Evolutionary conservation across 1,140 invertebrate genomes (phyloP).

Genomic region (Forficula auricularia): DNA sequence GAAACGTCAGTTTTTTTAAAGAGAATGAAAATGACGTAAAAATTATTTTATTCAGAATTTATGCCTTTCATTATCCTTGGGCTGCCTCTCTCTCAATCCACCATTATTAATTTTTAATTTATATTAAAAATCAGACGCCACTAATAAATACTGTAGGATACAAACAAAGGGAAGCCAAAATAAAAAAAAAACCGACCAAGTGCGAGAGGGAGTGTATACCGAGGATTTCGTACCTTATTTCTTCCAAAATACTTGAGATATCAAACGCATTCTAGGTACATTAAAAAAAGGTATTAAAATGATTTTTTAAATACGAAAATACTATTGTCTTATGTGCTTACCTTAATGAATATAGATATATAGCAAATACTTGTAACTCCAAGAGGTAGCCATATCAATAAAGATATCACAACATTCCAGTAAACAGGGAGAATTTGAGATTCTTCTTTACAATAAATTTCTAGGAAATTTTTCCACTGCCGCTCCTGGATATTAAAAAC

Average conservation of each 20-base stretch:
- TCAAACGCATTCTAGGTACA: not conserved
- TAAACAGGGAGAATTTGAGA: slow-evolving; percentile 39
- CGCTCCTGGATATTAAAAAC: slow-evolving; percentile 31
- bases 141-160: too few relatives aligned
- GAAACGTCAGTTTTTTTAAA: too few relatives aligned
- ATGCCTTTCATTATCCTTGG: too few relatives aligned
- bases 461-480: slow-evolving; percentile 46
- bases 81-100: too few relatives aligned
- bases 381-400: slow-evolving; percentile 53
- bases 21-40: too few relatives aligned
- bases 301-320: not conserved
- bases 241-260: not conserved
- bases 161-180: too few relatives aligned
- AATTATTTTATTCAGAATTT: too few relatives aligned
- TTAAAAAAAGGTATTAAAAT: not conserved
- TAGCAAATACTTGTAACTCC: slow-evolving; percentile 47
- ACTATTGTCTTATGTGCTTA: slow-evolving; percentile 18
- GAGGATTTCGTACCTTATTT: not conserved
- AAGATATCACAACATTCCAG: slow-evolving; percentile 50
- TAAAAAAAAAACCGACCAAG: too few relatives aligned
- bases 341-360: slow-evolving; percentile 41
- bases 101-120: too few relatives aligned
- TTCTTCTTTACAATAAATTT: slow-evolving; percentile 50
- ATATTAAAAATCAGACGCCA: too few relatives aligned
- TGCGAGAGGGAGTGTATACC: too few relatives aligned